Percentiles rank a stretch among this genome's conserved stretches.
phyloP scores from a whole-genome alignment of 2,888 invertebrate genomes.

The Crocallis elinguaria region DNA sequence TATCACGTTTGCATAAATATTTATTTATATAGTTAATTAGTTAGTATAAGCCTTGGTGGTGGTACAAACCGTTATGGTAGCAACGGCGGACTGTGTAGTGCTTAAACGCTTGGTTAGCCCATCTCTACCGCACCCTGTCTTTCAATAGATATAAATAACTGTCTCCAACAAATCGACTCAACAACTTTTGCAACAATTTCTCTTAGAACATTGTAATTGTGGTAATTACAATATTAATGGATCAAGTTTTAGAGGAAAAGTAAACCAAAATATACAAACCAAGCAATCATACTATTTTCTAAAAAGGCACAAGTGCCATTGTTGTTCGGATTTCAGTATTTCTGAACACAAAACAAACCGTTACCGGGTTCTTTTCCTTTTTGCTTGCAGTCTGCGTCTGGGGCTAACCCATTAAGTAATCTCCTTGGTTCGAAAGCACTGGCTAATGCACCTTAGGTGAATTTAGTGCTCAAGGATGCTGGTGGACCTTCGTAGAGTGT shows the following conservation, averaged over 20 bases:
- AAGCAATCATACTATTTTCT: conserved; percentile 5
- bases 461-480: conserved; percentile 46
- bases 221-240: background rate
- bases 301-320: conserved; percentile 30
- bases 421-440: conserved; percentile 53
- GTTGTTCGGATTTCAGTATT: conserved; percentile 43
- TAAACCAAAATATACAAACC: background rate
- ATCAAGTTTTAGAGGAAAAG: background rate
- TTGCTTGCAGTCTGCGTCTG: conserved; percentile 52
- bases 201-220: no score
- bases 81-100: no score
- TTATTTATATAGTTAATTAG: no score
- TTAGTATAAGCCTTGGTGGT: no score
- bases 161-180: no score
- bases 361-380: conserved; percentile 40
- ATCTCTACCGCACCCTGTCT: no score
- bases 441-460: conserved; percentile 58
- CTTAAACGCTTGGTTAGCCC: no score
- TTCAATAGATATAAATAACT: no score
- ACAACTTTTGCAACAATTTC: no score
- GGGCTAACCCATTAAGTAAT: conserved; percentile 64
- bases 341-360: conserved; percentile 52
- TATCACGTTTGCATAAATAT: background rate
- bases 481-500: conserved; percentile 27
- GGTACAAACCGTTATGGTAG: no score